phyloP scores from a whole-genome alignment of 2,888 invertebrate genomes.

The Leptinotarsa peninsularis region DNA sequence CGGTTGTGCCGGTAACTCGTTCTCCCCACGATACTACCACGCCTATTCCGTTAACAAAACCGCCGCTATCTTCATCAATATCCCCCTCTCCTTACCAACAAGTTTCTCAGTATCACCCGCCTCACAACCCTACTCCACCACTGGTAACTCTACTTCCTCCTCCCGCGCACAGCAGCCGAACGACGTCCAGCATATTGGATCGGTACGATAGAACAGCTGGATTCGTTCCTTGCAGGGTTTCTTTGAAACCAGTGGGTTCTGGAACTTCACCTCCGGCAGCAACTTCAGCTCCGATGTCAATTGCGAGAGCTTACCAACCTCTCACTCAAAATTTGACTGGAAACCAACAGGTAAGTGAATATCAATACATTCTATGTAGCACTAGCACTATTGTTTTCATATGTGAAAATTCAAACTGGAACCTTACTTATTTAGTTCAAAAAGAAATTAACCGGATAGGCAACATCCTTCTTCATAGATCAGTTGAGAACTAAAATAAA shows the following conservation, averaged over 20 bases:
- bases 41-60: constrained; percentile 73
- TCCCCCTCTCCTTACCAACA: constrained; percentile 69
- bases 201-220: constrained; percentile 49
- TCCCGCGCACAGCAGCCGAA: constrained; percentile 68
- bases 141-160: constrained; percentile 69
- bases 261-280: constrained; percentile 68
- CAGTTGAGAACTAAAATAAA: too few relatives aligned
- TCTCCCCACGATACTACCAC: constrained; percentile 60
- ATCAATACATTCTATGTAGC: background rate
- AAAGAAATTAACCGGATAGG: too few relatives aligned
- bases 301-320: constrained; percentile 60
- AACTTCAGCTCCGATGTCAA: constrained; percentile 63
- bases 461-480: too few relatives aligned
- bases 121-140: constrained; percentile 63
- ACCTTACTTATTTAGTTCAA: too few relatives aligned
- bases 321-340: constrained; percentile 55
- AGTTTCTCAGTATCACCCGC: constrained; percentile 64
- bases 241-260: constrained; percentile 64
- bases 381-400: too few relatives aligned
- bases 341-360: constrained; percentile 56
- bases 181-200: constrained; percentile 47
- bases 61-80: constrained; percentile 63
- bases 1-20: constrained; percentile 70
- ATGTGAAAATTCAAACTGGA: too few relatives aligned
- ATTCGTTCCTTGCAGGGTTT: constrained; percentile 58